Evolutionary conservation across 2,113 vertebrate genomes (phyloP), one percentile per base, ranked within the genome.

Genomic region (Formicarius rufipectus): DNA sequence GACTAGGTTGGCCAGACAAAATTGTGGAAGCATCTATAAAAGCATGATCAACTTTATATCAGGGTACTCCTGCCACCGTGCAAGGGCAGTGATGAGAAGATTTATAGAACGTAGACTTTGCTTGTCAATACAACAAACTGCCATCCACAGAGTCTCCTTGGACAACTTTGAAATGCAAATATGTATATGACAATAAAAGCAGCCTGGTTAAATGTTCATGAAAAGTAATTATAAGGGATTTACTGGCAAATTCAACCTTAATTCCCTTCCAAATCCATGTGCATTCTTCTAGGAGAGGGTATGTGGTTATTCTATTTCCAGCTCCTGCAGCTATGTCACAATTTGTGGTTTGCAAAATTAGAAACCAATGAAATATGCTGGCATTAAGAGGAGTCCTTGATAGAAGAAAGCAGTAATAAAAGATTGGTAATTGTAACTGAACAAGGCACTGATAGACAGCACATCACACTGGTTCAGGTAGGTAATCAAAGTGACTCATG

Each of bases 401-500:
- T 81, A 94, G 87, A 69, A 84, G 82, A 93, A 78, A 27, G 23
- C 66, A 84, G 49, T 35, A 88, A 74, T 93, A 87, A 93, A 96
- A 77, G 50, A 22, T 33, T 76, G n/a, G 39, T 90, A 96, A 95
- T 90, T 96, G 53, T 67, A 0, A 1, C 37, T 1, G 20, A 95
- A 39, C 33, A 56, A 62, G 74, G 40, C 45, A 79, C 55, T 91
- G 84, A 87, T 55, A 63, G 67, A 84, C 72, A 82, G 84, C 17
- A 64, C 35, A 84, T 67, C 59, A 56, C 4, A 2, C 47, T 82
- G 35, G 45, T 84, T 90, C 84, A 83, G 71, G 75, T 95, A 93
- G 79, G 86, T 55, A 90, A 64, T 83, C 86, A 95, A 86, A 90
- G 52, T 95, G 93, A 96, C 78, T 93, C 91, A 91, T 77, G 33